A percentile compares a stretch with the other conserved stretches of the same genome.
phyloP scores from a whole-genome alignment of 64 coral and sea anemone species.

The Catalaphyllia jardinei region DNA sequence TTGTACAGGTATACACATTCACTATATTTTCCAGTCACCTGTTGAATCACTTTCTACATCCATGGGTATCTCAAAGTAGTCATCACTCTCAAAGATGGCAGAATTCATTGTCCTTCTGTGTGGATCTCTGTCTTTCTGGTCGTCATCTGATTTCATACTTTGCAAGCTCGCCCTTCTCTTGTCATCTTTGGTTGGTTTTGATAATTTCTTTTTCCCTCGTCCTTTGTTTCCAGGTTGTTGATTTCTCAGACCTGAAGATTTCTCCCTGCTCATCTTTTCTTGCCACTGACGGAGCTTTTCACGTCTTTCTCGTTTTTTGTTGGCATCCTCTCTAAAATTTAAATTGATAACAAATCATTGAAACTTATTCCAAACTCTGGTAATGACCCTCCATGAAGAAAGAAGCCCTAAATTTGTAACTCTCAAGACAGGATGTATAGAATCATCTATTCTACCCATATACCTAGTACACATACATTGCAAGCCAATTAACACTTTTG shows the following conservation, averaged over 20 bases:
- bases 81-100: slow-evolving; percentile 77
- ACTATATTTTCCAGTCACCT: slow-evolving; percentile 6
- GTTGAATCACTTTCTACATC: slow-evolving; percentile 91
- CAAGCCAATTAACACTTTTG: too few species aligned
- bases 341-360: neutral
- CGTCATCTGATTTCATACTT: neutral
- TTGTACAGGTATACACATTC: neutral
- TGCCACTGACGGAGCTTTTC: slow-evolving; percentile 78
- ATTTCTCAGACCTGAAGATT: neutral
- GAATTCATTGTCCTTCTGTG: slow-evolving; percentile 6
- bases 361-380: neutral
- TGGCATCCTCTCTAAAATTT: slow-evolving; percentile 11
- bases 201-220: neutral
- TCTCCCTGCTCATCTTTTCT: slow-evolving; percentile 43
- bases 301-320: slow-evolving; percentile 71
- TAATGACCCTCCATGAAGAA: neutral
- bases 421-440: too few species aligned
- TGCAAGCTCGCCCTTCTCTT: neutral
- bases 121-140: neutral
- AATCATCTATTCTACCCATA: too few species aligned
- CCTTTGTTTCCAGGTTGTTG: slow-evolving; percentile 36
- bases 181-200: neutral
- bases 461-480: too few species aligned
- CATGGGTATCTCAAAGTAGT: slow-evolving; percentile 92
- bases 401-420: too few species aligned